A percentile compares a stretch with the other conserved stretches of the same genome.
Conservation (phyloP, 2,888 invertebrate genomes). For the Aleiodes alternator region DNA sequence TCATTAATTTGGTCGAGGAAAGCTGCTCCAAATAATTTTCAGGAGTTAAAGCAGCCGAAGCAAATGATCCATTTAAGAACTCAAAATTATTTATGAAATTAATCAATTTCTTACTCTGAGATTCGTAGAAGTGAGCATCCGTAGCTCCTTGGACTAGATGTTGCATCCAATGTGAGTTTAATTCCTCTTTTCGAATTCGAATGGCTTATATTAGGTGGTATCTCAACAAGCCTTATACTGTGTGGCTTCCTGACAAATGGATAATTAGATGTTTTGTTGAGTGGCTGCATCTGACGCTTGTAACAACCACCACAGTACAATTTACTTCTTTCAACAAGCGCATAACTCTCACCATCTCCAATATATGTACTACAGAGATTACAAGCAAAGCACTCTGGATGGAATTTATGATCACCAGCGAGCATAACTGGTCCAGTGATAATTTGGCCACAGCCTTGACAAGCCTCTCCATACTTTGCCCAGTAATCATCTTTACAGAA, state of each 20-base stretch:
- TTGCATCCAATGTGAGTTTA: conserved; percentile 79
- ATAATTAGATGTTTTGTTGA: conserved; percentile 77
- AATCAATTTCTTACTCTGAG: conserved; percentile 79
- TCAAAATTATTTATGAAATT: conserved; percentile 14
- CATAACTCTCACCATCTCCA: conserved; percentile 95
- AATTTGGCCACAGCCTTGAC: conserved; percentile 91
- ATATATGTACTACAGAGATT: conserved; percentile 87
- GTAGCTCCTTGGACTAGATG: conserved; percentile 76
- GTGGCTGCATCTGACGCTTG: conserved; percentile 82
- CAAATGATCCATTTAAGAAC: background rate
- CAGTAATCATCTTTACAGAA: conserved; percentile 94
- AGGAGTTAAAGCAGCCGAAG: too few species aligned
- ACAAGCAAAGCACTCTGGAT: conserved; percentile 97
- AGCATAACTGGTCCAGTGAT: conserved; percentile 95
- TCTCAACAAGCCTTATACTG: conserved; percentile 89
- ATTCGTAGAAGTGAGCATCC: conserved; percentile 81
- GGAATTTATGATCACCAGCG: conserved; percentile 95
- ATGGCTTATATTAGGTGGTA: conserved; percentile 80
- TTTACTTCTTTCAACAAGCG: conserved; percentile 91
- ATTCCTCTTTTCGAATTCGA: conserved; percentile 80
- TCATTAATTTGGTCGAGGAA: background rate
- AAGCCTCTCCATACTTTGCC: conserved; percentile 90
- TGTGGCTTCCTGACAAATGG: conserved; percentile 81
- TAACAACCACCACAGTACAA: conserved; percentile 91
- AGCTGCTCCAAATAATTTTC: background rate